Evolutionary conservation across 64 coral and sea anemone genomes (phyloP).

Genomic region (Hydrozoanthus tunicans): DNA sequence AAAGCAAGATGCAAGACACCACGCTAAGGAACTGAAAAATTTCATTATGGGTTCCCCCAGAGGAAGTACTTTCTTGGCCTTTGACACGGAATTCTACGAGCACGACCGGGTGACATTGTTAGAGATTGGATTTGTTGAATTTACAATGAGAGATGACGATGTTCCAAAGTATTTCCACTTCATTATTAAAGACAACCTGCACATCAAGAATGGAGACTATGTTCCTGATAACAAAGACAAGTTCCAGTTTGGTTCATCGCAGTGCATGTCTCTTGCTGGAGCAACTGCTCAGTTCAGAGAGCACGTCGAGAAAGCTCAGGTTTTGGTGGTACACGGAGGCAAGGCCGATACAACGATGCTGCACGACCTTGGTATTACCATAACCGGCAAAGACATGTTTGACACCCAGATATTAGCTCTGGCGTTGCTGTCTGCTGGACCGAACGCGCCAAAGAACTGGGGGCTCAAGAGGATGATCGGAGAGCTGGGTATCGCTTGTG

Average conservation of each 20-base stretch:
- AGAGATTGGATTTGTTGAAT: constrained; percentile 60
- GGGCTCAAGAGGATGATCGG: constrained; percentile 55
- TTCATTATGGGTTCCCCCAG: not conserved
- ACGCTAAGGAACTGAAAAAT: not conserved
- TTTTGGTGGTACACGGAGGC: constrained; percentile 56
- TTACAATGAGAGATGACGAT: not conserved
- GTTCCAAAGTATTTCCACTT: constrained; percentile 39
- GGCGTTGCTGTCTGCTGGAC: constrained; percentile 48
- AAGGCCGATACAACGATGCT: constrained; percentile 35
- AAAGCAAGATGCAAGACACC: not conserved
- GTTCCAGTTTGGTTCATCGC: constrained; percentile 58
- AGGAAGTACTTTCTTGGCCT: constrained; percentile 17
- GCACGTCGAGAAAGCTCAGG: constrained; percentile 32
- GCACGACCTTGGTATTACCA: not conserved
- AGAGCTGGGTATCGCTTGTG: constrained; percentile 42
- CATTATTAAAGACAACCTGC: constrained; percentile 67
- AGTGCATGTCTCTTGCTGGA: constrained; percentile 53
- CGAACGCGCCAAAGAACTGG: constrained; percentile 10
- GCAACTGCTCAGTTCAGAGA: constrained; percentile 43
- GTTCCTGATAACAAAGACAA: constrained; percentile 62
- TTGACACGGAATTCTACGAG: constrained; percentile 64
- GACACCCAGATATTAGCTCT: constrained; percentile 66
- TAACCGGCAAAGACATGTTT: constrained; percentile 50
- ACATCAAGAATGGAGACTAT: constrained; percentile 56
- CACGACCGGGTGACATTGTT: constrained; percentile 53